Evolutionary conservation across 2,888 invertebrate species (phyloP).

Genomic region (Parthenolecanium corni): DNA sequence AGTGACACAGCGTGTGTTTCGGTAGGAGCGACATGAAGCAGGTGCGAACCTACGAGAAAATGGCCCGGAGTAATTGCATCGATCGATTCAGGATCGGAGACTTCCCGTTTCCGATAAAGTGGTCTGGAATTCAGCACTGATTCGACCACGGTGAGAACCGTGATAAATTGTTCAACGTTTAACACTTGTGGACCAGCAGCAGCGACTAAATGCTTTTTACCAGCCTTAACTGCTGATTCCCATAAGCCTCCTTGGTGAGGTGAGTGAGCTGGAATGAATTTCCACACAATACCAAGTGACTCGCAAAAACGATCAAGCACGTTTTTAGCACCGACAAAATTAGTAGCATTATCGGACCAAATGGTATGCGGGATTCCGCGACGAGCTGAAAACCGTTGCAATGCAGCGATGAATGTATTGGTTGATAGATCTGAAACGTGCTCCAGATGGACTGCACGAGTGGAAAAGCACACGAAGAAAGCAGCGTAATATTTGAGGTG

Average conservation of each 20-base stretch:
- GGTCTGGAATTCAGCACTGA: conserved; percentile 29
- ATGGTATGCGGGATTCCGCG: conserved; percentile 33
- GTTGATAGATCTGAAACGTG: conserved; percentile 33
- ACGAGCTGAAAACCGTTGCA: conserved; percentile 33
- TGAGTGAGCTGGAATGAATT: conserved; percentile 31
- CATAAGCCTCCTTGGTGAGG: conserved; percentile 33
- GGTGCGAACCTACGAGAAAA: conserved; percentile 12
- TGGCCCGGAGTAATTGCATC: conserved; percentile 30
- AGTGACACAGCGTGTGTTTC: no score
- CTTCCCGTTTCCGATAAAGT: neutral
- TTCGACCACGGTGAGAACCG: conserved; percentile 15
- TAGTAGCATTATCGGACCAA: conserved; percentile 34
- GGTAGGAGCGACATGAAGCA: no score
- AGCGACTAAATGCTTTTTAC: conserved; percentile 32
- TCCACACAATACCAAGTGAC: conserved; percentile 7
- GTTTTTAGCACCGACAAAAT: conserved; percentile 32
- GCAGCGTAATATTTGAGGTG: conserved; percentile 5
- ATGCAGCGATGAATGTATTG: conserved; percentile 33
- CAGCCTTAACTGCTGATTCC: conserved; percentile 32
- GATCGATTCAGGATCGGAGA: neutral
- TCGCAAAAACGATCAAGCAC: neutral
- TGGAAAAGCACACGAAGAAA: conserved; percentile 16
- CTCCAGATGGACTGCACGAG: conserved; percentile 34
- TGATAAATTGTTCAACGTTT: conserved; percentile 11
- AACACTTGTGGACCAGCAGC: neutral